phyloP scores from a whole-genome alignment of 1,140 invertebrate species.

The Diachasmimorpha longicaudata region DNA sequence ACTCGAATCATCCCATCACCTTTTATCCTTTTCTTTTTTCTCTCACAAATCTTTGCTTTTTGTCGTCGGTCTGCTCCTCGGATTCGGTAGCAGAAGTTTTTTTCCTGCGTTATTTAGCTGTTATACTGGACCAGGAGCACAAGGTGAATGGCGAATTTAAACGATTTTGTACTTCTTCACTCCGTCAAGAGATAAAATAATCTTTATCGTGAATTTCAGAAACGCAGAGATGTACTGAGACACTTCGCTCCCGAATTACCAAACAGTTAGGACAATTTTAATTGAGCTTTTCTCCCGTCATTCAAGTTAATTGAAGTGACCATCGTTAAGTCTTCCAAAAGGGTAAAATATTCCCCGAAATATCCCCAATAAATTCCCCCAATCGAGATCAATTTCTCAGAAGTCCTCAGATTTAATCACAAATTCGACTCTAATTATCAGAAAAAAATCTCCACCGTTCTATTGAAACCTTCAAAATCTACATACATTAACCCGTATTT shows the following conservation, averaged over 20 bases:
- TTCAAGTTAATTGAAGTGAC: too few species aligned
- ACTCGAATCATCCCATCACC: constrained; percentile 19
- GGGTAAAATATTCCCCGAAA: background rate
- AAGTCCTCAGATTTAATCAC: background rate
- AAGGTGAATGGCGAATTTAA: background rate
- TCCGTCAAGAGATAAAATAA: background rate
- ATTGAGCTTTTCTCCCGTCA: too few species aligned
- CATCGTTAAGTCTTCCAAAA: too few species aligned
- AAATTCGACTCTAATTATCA: background rate
- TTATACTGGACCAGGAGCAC: background rate
- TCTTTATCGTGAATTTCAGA: too few species aligned
- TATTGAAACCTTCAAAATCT: background rate
- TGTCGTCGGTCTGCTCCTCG: too few species aligned
- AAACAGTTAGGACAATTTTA: too few species aligned
- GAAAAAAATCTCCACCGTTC: background rate
- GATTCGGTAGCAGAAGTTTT: background rate
- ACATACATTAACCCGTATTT: background rate
- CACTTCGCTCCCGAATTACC: too few species aligned
- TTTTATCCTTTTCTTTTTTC: constrained; percentile 6
- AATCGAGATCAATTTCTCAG: background rate
- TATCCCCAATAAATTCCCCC: background rate
- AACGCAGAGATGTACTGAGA: background rate
- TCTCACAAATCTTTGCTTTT: background rate
- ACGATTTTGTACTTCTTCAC: background rate
- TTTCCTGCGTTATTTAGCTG: background rate